Percentiles rank a stretch among this genome's conserved stretches.
Evolutionary conservation across 2,113 vertebrate genomes (phyloP).

Genomic region (Triplophysa tibetana): DNA sequence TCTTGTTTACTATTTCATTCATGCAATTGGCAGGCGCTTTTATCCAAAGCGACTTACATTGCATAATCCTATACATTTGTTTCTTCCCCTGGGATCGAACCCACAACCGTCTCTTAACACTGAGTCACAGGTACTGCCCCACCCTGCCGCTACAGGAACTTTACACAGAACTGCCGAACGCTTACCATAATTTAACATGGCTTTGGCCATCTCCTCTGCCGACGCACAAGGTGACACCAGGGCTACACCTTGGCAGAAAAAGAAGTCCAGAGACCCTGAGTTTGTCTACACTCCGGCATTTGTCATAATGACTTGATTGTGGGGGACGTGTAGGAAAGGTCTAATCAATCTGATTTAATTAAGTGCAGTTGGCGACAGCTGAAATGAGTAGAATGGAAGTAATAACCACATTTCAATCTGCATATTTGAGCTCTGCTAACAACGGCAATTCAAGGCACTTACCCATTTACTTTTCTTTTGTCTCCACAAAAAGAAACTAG

Average conservation of each 20-base stretch:
- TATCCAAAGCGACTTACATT: too few species aligned
- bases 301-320: conserved; percentile 82
- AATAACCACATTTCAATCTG: conserved; percentile 83
- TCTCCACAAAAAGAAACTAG: conserved; percentile 23
- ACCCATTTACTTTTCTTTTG: conserved; percentile 61
- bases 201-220: conserved; percentile 21
- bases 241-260: conserved; percentile 54
- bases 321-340: conserved; percentile 78
- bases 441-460: conserved; percentile 74
- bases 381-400: conserved; percentile 82
- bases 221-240: conserved; percentile 23
- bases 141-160: too few species aligned
- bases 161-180: neutral
- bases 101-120: too few species aligned
- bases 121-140: too few species aligned
- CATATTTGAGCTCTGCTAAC: conserved; percentile 79
- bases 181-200: neutral
- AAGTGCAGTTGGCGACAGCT: conserved; percentile 81
- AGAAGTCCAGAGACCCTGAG: conserved; percentile 60
- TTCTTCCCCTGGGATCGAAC: too few species aligned
- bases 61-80: too few species aligned
- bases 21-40: too few species aligned
- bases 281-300: conserved; percentile 77
- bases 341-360: conserved; percentile 86
- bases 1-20: too few species aligned